These are phyloP conservation scores for Hippocampus mohnikei DNA, from an alignment of 2,113 vertebrate species.

Conservation along the genomic window DNA sequence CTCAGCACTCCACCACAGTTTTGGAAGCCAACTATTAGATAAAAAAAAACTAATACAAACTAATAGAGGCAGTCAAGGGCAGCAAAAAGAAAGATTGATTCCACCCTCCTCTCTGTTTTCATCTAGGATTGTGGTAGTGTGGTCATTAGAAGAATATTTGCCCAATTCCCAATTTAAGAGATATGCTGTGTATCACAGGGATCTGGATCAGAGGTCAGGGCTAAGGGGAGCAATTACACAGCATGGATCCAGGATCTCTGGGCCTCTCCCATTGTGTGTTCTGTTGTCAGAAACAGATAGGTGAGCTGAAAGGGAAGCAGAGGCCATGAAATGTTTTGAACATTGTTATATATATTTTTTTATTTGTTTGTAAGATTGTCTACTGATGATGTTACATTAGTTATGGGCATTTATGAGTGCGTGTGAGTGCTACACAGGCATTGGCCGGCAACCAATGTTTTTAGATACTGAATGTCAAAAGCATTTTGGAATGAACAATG, in stretches of 20 bases:
- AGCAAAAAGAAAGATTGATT: conserved; percentile 45
- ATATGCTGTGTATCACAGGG: conserved; percentile 73
- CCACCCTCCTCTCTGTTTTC: neutral
- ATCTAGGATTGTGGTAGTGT: neutral
- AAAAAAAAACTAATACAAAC: conserved; percentile 60
- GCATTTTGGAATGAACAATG: neutral
- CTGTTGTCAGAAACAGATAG: conserved; percentile 49
- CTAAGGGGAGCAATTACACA: conserved; percentile 76
- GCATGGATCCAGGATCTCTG: conserved; percentile 60
- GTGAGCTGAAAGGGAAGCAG: conserved; percentile 49
- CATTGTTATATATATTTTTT: conserved; percentile 39
- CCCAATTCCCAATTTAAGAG: conserved; percentile 77
- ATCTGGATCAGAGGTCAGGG: conserved; percentile 76
- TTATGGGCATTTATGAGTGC: neutral
- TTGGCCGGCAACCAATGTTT: neutral
- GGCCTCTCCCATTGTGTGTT: conserved; percentile 54
- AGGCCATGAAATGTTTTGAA: conserved; percentile 45
- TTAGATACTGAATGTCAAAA: neutral
- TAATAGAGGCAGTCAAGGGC: conserved; percentile 62
- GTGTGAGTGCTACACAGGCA: no score
- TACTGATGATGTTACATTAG: conserved; percentile 39
- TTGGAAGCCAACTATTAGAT: conserved; percentile 57
- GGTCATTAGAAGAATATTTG: conserved; percentile 79
- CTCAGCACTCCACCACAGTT: conserved; percentile 23
- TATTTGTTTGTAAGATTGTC: conserved; percentile 43